Evolutionary conservation across 2,797 vertebrate genomes (phyloP).

Genomic region (Tangara arthus): DNA sequence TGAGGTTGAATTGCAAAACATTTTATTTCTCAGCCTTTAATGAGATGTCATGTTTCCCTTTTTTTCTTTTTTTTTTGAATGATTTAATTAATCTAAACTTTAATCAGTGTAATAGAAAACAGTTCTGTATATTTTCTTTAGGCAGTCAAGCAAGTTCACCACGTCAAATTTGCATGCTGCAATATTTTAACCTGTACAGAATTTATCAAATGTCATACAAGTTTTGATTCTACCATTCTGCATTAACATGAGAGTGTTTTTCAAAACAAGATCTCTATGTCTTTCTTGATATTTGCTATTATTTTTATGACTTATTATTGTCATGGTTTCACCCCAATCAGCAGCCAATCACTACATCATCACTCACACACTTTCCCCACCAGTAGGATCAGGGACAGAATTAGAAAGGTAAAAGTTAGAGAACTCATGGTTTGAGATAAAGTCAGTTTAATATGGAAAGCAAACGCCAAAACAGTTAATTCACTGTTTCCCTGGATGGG

Average conservation of each 20-base stretch:
- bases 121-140: neutral
- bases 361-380: too few species aligned
- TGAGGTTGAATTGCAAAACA: neutral
- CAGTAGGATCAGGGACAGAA: neutral
- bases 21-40: neutral
- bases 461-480: neutral
- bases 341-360: neutral
- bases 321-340: neutral
- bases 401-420: neutral
- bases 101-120: neutral
- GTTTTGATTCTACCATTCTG: neutral
- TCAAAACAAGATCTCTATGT: neutral
- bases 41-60: neutral
- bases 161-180: neutral
- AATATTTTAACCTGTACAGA: neutral
- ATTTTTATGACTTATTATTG: neutral
- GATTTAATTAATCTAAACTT: neutral
- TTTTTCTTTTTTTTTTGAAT: neutral
- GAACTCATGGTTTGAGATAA: neutral
- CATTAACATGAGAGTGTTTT: fast-evolving
- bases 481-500: neutral
- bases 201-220: neutral
- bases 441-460: neutral
- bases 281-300: neutral
- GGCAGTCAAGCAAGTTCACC: neutral